phyloP scores from a whole-genome alignment of 2,888 invertebrate species.

The Caprella mutica region DNA sequence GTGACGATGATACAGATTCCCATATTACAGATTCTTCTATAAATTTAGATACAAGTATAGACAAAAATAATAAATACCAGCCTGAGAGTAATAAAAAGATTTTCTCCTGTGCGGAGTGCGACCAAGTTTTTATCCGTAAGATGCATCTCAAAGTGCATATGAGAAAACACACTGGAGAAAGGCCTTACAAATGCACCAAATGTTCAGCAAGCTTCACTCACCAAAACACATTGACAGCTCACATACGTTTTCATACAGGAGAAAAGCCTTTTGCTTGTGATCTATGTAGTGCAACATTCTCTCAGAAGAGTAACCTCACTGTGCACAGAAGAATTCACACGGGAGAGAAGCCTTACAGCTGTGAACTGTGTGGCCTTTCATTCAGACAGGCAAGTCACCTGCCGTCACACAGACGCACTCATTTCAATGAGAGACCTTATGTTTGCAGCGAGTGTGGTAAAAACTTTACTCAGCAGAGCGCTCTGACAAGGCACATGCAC shows the following conservation, averaged over 20 bases:
- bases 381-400: constrained; percentile 32
- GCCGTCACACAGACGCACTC: constrained; percentile 38
- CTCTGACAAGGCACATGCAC: constrained; percentile 49
- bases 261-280: constrained; percentile 27
- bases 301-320: constrained; percentile 31
- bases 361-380: constrained; percentile 24
- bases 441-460: constrained; percentile 50
- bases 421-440: constrained; percentile 49
- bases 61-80: no score
- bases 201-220: constrained; percentile 27
- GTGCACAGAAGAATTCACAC: constrained; percentile 30
- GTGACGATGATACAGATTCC: no score
- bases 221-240: constrained; percentile 27
- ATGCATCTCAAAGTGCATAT: constrained; percentile 26
- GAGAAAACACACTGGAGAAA: constrained; percentile 29
- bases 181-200: constrained; percentile 28
- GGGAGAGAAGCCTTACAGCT: constrained; percentile 32
- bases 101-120: constrained; percentile 17
- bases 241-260: constrained; percentile 32
- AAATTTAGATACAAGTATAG: no score
- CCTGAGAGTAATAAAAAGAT: not conserved
- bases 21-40: no score
- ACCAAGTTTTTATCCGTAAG: constrained; percentile 23
- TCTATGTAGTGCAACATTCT: constrained; percentile 23
- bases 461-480: constrained; percentile 50